Percentiles rank a stretch among this genome's conserved stretches.
Conservation (phyloP, 1,140 invertebrate genomes). For the Archegozetes longisetosus region DNA sequence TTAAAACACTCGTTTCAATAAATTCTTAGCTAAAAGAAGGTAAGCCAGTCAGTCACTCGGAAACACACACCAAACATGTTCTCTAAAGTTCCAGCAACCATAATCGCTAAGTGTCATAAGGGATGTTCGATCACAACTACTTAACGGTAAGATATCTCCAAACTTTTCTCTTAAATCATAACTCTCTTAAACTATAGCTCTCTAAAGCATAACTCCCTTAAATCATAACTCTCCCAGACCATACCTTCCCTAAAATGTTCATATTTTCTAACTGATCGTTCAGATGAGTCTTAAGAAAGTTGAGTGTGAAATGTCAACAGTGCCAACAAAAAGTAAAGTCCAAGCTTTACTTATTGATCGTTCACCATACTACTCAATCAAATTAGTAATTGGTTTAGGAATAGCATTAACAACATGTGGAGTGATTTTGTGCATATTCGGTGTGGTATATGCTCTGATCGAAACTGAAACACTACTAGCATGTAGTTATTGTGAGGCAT, state of each 20-base stretch:
- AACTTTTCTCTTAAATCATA: too few species aligned
- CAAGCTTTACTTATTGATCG: background rate
- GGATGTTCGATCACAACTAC: too few species aligned
- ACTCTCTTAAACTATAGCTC: too few species aligned
- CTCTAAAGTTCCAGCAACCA: too few species aligned
- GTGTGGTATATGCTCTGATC: background rate
- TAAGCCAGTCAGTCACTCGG: background rate
- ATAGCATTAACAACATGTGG: background rate
- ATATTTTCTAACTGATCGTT: too few species aligned
- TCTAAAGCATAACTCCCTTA: too few species aligned
- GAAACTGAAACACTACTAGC: background rate
- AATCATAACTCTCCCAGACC: too few species aligned
- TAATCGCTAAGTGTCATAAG: too few species aligned
- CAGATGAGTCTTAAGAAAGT: background rate
- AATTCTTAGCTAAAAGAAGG: too few species aligned
- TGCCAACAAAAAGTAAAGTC: background rate
- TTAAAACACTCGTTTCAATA: background rate
- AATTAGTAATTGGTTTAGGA: constrained; percentile 2
- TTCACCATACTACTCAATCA: background rate
- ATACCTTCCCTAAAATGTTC: too few species aligned
- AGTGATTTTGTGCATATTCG: background rate
- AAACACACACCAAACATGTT: too few species aligned
- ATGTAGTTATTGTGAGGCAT: background rate
- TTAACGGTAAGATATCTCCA: too few species aligned
- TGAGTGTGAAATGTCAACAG: background rate